A percentile compares a stretch with the other conserved stretches of the same genome.
These are phyloP conservation scores for Syngnathus scovelli DNA, from an alignment of 2,113 vertebrate genomes.

Conservation along the genomic window DNA sequence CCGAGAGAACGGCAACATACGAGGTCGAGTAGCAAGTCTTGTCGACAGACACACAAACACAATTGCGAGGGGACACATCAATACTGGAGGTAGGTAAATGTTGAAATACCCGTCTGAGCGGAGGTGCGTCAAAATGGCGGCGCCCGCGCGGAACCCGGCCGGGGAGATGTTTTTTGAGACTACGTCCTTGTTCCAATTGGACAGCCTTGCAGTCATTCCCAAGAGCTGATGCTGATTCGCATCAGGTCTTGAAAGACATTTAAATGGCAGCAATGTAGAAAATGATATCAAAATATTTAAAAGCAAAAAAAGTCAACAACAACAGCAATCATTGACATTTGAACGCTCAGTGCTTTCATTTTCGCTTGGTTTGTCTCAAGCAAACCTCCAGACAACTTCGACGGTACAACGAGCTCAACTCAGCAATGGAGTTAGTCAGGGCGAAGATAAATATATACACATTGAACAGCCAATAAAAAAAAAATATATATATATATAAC, in stretches of 20 bases:
- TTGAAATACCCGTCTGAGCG: constrained; percentile 67
- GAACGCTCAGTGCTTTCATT: constrained; percentile 75
- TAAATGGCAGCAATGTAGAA: constrained; percentile 31
- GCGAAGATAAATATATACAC: constrained; percentile 63
- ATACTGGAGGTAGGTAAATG: constrained; percentile 70
- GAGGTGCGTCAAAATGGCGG: constrained; percentile 46
- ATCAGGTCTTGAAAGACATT: constrained; percentile 21
- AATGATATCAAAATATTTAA: constrained; percentile 29
- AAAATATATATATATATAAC: constrained; percentile 57
- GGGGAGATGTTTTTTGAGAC: constrained; percentile 52
- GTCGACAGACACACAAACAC: constrained; percentile 51
- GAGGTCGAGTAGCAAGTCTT: constrained; percentile 29
- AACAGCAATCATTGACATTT: constrained; percentile 57
- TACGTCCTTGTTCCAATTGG: constrained; percentile 35
- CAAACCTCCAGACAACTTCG: constrained; percentile 51
- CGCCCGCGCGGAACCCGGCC: constrained; percentile 50
- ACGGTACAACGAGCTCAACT: constrained; percentile 55
- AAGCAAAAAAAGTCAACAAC: neutral
- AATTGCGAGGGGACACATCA: constrained; percentile 48
- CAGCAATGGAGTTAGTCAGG: constrained; percentile 59
- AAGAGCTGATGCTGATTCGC: constrained; percentile 35
- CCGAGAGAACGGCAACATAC: constrained; percentile 43
- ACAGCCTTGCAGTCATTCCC: constrained; percentile 52
- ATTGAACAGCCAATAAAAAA: constrained; percentile 61
- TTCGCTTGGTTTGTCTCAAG: constrained; percentile 51